phyloP scores from a whole-genome alignment of 2,113 vertebrate genomes.

The Meriones unguiculatus region DNA sequence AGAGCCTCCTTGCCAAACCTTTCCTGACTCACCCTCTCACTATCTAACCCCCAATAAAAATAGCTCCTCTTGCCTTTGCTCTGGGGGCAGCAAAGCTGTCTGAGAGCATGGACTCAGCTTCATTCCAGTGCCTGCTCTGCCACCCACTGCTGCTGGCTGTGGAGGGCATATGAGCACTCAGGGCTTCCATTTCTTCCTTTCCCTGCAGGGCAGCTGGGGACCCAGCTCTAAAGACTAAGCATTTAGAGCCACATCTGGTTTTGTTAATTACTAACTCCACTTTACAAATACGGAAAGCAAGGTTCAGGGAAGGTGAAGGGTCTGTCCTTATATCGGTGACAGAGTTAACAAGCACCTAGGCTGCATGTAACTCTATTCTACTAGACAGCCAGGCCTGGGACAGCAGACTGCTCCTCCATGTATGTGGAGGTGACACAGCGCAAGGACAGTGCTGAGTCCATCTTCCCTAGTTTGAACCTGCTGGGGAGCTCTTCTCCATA shows the following conservation, averaged over 20 bases:
- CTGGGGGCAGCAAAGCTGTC: neutral
- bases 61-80: neutral
- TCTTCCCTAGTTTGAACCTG: neutral
- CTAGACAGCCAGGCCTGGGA: neutral
- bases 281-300: slow-evolving; percentile 49
- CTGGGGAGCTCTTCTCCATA: neutral
- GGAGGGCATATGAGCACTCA: neutral
- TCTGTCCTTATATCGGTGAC: neutral
- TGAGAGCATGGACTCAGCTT: neutral
- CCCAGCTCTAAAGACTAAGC: neutral
- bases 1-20: neutral
- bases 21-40: neutral
- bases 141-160: neutral
- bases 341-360: neutral
- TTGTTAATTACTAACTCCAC: slow-evolving; percentile 33
- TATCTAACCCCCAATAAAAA: neutral
- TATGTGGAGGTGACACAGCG: neutral
- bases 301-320: slow-evolving; percentile 42
- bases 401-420: neutral
- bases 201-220: neutral
- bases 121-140: neutral
- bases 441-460: neutral
- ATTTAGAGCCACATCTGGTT: slow-evolving; percentile 1
- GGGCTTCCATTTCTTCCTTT: slow-evolving; percentile 28
- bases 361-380: neutral